These are phyloP conservation scores for Oxyruncus cristatus DNA, from an alignment of 2,113 vertebrate genomes.

Conservation along the genomic window DNA sequence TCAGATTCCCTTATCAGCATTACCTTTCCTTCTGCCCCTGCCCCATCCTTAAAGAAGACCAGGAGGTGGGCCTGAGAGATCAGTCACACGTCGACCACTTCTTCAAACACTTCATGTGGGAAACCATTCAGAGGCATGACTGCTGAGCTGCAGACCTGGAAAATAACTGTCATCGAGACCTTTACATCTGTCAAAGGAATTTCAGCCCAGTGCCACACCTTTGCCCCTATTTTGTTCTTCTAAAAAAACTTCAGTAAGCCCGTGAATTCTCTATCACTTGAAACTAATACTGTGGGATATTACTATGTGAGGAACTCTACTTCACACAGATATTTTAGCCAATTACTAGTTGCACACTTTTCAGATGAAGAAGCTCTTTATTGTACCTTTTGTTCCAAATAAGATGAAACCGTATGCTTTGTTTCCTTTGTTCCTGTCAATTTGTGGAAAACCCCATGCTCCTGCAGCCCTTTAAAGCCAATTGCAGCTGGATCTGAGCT, in stretches of 20 bases:
- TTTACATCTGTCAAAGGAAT: slow-evolving; percentile 69
- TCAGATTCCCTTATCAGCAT: slow-evolving; percentile 72
- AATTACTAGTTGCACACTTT: neutral
- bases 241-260: neutral
- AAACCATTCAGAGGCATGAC: slow-evolving; percentile 64
- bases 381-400: neutral
- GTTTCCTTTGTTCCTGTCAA: neutral
- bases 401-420: neutral
- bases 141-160: slow-evolving; percentile 73
- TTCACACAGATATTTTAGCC: neutral
- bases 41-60: slow-evolving; percentile 53
- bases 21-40: slow-evolving; percentile 60
- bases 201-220: slow-evolving; percentile 37
- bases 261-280: neutral
- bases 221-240: neutral
- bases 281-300: neutral
- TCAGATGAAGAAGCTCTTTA: neutral
- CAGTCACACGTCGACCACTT: slow-evolving; percentile 73
- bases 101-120: slow-evolving; percentile 72
- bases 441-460: neutral
- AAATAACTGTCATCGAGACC: slow-evolving; percentile 79
- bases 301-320: neutral
- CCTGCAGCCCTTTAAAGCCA: neutral
- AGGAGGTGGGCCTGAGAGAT: slow-evolving; percentile 49
- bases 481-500: neutral